A percentile compares a stretch with the other conserved stretches of the same genome.
Evolutionary conservation across 2,113 vertebrate genomes (phyloP).

Genomic region (Chinchilla lanigera): DNA sequence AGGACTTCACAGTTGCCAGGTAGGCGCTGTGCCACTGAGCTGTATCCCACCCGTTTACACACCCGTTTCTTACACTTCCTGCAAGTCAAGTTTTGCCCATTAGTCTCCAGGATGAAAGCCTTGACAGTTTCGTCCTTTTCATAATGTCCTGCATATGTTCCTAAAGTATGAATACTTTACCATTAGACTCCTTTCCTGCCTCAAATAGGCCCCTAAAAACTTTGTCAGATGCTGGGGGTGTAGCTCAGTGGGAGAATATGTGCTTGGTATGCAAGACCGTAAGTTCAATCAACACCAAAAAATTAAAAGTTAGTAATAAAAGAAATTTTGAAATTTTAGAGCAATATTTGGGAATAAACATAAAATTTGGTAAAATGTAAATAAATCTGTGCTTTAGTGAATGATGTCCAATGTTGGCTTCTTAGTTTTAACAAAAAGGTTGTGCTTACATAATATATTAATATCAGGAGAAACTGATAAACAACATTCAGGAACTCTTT

Average conservation of each 20-base stretch:
- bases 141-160: background rate
- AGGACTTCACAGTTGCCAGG: too few relatives aligned
- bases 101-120: background rate
- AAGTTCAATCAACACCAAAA: background rate
- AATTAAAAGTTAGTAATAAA: background rate
- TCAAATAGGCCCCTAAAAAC: background rate
- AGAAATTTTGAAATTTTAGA: background rate
- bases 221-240: background rate
- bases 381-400: conserved; percentile 10
- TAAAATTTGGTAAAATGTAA: conserved; percentile 8
- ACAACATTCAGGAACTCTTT: background rate
- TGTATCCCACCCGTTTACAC: background rate
- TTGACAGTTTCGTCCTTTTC: background rate
- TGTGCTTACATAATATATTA: background rate
- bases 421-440: conserved; percentile 7
- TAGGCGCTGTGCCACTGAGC: too few relatives aligned
- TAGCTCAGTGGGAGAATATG: background rate
- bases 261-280: background rate
- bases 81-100: background rate
- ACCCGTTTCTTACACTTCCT: background rate
- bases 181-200: background rate
- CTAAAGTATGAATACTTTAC: background rate
- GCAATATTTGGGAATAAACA: conserved; percentile 12
- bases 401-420: background rate
- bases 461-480: background rate